phyloP scores from a whole-genome alignment of 2,888 invertebrate genomes.

The Glaucopsyche alexis region DNA sequence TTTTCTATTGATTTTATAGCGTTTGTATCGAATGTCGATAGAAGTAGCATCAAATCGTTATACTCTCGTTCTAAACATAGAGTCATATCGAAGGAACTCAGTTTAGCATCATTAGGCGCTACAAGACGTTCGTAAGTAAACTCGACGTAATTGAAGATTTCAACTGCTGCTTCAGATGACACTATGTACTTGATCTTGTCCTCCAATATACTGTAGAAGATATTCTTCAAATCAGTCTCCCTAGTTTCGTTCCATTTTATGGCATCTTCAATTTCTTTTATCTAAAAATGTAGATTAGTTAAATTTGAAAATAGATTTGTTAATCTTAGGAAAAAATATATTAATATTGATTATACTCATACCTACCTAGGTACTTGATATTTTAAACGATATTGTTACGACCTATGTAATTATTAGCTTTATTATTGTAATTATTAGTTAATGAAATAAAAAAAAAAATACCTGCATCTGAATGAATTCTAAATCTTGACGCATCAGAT shows the following conservation, averaged over 20 bases:
- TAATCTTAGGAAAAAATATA: too few relatives aligned
- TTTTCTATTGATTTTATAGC: conserved; percentile 64
- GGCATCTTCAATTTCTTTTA: conserved; percentile 55
- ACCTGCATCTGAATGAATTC: conserved; percentile 64
- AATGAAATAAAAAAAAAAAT: conserved; percentile 29
- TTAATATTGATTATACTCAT: too few relatives aligned
- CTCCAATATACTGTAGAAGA: conserved; percentile 62
- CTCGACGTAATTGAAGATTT: conserved; percentile 82
- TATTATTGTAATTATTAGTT: too few relatives aligned
- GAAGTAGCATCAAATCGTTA: conserved; percentile 62
- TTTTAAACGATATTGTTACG: too few relatives aligned
- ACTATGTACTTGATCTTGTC: conserved; percentile 76
- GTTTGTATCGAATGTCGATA: conserved; percentile 62
- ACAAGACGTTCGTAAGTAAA: conserved; percentile 83
- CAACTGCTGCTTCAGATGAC: conserved; percentile 80
- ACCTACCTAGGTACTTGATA: too few relatives aligned
- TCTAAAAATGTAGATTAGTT: conserved; percentile 47
- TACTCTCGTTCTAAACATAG: conserved; percentile 78
- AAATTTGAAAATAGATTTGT: background rate
- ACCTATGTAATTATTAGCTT: too few relatives aligned
- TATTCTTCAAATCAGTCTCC: conserved; percentile 62
- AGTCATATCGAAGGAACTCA: conserved; percentile 81
- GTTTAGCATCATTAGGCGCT: conserved; percentile 80
- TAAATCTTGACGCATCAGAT: conserved; percentile 53
- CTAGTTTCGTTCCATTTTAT: conserved; percentile 55